A percentile compares a stretch with the other conserved stretches of the same genome.
Conservation (phyloP, 2,888 invertebrate genomes). For the Ophioninae sp. region DNA sequence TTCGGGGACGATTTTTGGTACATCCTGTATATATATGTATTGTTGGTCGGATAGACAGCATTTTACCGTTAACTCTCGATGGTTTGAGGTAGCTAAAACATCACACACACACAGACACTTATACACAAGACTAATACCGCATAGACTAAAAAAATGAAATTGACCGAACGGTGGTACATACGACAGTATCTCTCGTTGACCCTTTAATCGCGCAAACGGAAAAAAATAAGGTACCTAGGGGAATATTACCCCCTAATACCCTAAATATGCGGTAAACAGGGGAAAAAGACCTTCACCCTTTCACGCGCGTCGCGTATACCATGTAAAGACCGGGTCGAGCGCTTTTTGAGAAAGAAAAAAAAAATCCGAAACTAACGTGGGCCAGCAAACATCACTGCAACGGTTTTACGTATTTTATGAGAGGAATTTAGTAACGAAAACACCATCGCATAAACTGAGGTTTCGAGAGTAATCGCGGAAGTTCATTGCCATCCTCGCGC, state of each 20-base stretch:
- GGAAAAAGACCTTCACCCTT: neutral
- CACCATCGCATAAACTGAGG: neutral
- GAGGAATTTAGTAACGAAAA: slow-evolving; percentile 19
- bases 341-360: slow-evolving; percentile 3
- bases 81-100: slow-evolving; percentile 56
- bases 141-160: slow-evolving; percentile 41
- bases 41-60: slow-evolving; percentile 28
- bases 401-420: slow-evolving; percentile 38
- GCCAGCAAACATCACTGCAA: slow-evolving; percentile 43
- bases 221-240: neutral
- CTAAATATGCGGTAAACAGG: no score
- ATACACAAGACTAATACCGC: slow-evolving; percentile 19
- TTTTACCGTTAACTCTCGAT: slow-evolving; percentile 43
- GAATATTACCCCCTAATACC: no score
- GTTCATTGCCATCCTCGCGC: slow-evolving; percentile 28
- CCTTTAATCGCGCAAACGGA: slow-evolving; percentile 6
- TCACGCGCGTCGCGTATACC: slow-evolving; percentile 3
- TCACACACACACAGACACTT: neutral
- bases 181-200: slow-evolving; percentile 17
- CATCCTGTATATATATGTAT: neutral
- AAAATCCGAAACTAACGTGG: slow-evolving; percentile 21
- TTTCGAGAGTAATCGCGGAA: slow-evolving; percentile 8
- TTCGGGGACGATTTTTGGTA: neutral
- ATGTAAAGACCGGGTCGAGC: slow-evolving; percentile 35
- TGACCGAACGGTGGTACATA: slow-evolving; percentile 37